Percentiles rank a stretch among this genome's conserved stretches.
phyloP scores from a whole-genome alignment of 2,888 invertebrate species.

The Xylophagus ater region DNA sequence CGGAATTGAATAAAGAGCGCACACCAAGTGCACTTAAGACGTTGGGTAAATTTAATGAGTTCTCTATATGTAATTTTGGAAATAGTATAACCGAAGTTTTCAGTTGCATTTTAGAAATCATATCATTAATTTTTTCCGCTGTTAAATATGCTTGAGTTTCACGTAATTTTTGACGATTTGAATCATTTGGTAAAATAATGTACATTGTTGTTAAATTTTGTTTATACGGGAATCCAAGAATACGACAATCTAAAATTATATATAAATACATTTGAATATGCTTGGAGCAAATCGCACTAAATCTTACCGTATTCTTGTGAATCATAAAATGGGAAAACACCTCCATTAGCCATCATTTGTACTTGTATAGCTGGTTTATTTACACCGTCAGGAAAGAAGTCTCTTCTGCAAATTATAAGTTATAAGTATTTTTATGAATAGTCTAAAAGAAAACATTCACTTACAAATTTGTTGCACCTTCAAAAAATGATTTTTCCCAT shows the following conservation, averaged over 20 bases:
- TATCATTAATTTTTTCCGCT: slow-evolving; percentile 34
- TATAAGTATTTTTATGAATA: too few relatives aligned
- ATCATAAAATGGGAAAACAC: slow-evolving; percentile 45
- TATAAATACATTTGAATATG: background rate
- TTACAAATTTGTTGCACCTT: slow-evolving; percentile 39
- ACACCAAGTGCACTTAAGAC: slow-evolving; percentile 49
- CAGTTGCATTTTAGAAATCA: slow-evolving; percentile 32
- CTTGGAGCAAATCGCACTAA: too few relatives aligned
- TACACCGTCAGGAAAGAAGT: slow-evolving; percentile 44
- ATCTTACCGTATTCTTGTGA: slow-evolving; percentile 22
- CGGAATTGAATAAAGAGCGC: slow-evolving; percentile 48
- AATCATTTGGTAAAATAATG: slow-evolving; percentile 47
- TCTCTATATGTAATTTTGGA: slow-evolving; percentile 62
- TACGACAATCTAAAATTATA: slow-evolving; percentile 41
- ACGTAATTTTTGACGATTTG: slow-evolving; percentile 38
- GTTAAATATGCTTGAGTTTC: slow-evolving; percentile 39
- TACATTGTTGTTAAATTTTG: slow-evolving; percentile 52
- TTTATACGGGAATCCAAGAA: slow-evolving; percentile 55
- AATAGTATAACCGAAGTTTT: slow-evolving; percentile 45
- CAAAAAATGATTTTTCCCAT: slow-evolving; percentile 49
- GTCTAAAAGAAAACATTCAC: too few relatives aligned
- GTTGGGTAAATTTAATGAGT: slow-evolving; percentile 44
- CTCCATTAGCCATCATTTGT: slow-evolving; percentile 53
- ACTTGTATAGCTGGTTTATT: slow-evolving; percentile 32
- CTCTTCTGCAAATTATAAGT: slow-evolving; percentile 38